Base-by-base conservation (phyloP, 2,113 vertebrate genomes). In the Cromileptes altivelis region DNA sequence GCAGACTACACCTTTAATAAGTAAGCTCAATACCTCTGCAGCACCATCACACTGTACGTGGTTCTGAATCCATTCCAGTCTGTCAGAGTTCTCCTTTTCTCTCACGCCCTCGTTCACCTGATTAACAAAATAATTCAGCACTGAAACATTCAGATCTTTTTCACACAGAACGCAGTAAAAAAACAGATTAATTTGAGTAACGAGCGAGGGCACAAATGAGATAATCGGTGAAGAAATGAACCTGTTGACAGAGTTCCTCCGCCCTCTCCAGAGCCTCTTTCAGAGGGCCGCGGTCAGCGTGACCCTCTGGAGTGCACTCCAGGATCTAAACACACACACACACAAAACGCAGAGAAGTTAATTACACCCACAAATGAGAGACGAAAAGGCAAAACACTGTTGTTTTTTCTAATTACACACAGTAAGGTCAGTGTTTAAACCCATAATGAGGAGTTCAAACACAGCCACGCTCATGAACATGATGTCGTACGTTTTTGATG, bases 21-120 rank as follows among this genome's bases (percentile, higher is more conserved):
- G 1, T 50, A 9, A 61, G 10, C 23, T 6, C 10, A 1, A 3
- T 92, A 99, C 98, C 97, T 99, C 98, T 0, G 94, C 91, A 6
- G 96, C 85, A 0, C 97, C 97, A 3, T 99, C 98, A 6, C 97
- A 97, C 87, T 97, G 97, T 6, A 99, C 94, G 0, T 98, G 98
- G 3, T 89, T 91, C 92, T 99, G 98, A 70, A 99, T 97, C 98
- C 98, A 99, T 18, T 99, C 98, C 81, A 99, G 95, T 25, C 97
- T 93, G 86, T 99, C 98, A 0, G 97, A 97, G 86, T 98, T 99
- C 85, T 99, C 98, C 74, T 99, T 98, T 87, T 99, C 97, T 3
- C 98, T 93, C 52, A 99, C 98, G 0, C 97, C 98, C 88, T 99
- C 98, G 0, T 99, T 99, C 3, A 99, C 98, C 71, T 98, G 96